Base-by-base conservation (phyloP, 2,888 invertebrate genomes). In the Hydroisotoma schaefferi region DNA sequence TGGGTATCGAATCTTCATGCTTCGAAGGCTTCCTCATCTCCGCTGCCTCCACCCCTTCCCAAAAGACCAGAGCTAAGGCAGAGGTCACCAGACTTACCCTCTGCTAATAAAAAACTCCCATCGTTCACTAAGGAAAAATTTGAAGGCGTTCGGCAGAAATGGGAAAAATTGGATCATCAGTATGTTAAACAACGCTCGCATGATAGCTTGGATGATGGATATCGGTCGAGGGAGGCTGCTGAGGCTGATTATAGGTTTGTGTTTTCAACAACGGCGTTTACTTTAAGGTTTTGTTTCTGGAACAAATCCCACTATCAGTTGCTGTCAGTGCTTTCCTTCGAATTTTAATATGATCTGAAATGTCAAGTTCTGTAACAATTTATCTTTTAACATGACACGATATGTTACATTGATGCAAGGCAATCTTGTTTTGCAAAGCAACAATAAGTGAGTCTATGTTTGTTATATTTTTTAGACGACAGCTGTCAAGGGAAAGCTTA, bases 1-100 rank as follows among this genome's bases (percentile, higher is more conserved):
- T 74, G 73, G 73, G 68, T 70, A 25, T 49, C 60, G 10, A 62
- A 56, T 81, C 81, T 61, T 53, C 62, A 78, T 80, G 26, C 80
- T 80, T 0, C 78, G 79, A 0, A 78, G 78, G 10, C 77, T 77
- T 1, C 73, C 77, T 53, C 75, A 57, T 61, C 73, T 49, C 73
- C 77, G 73, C 62, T 74, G 75, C 53, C 75, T 74, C 60, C 69
- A 74, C 61, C 76, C 74, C 38, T 75, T 75, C 73, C 77, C 73
- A 67, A 75, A 52, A 54, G 71, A 53, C 71, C 73, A 2, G 71
- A 71, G 38, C 46, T 68, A 37, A 63, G 71, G 10, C 69, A 71
- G 49, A 55, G 72, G 20, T 69, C 73, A 26, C 69, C 73, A 18
- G 69, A 68, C 26, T 46, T 66, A 18, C 74, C 54, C 73, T 74